phyloP scores from a whole-genome alignment of 2,888 invertebrate species.

The Blera fallax region DNA sequence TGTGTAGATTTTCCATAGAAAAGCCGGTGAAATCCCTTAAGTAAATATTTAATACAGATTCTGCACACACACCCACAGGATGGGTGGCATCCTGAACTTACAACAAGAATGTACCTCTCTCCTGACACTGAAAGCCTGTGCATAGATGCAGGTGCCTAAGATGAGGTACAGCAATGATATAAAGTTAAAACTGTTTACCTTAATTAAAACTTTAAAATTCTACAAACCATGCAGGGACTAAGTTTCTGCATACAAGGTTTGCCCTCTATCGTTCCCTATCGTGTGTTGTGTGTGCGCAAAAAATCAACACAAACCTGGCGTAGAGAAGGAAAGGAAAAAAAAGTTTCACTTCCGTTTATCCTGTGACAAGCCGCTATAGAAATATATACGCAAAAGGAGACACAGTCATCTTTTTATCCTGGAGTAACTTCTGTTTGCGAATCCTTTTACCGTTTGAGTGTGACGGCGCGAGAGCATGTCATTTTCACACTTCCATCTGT shows the following conservation, averaged over 20 bases:
- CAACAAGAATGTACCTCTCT: background rate
- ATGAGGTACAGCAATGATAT: constrained; percentile 21
- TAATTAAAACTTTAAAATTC: constrained; percentile 68
- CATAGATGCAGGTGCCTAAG: constrained; percentile 37
- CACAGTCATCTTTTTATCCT: constrained; percentile 35
- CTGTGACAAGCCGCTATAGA: background rate
- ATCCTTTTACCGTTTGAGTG: constrained; percentile 22
- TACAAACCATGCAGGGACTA: constrained; percentile 45
- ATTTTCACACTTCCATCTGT: constrained; percentile 63
- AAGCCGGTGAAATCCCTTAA: constrained; percentile 45
- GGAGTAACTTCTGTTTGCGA: constrained; percentile 44
- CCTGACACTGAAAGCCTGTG: background rate
- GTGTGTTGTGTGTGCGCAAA: constrained; percentile 10
- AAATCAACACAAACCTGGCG: constrained; percentile 41
- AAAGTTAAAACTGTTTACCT: constrained; percentile 67
- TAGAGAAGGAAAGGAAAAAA: background rate
- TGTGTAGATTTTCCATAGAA: constrained; percentile 9
- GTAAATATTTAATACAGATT: constrained; percentile 62
- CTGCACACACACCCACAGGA: constrained; percentile 15
- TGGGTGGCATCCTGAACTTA: constrained; percentile 18
- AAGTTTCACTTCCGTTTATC: constrained; percentile 37
- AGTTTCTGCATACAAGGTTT: constrained; percentile 29
- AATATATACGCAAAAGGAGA: background rate
- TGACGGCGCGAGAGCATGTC: constrained; percentile 46
- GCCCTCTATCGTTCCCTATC: background rate